Base-by-base conservation (phyloP, 2,113 vertebrate genomes). In the Cryptoleucopteryx plumbea region DNA sequence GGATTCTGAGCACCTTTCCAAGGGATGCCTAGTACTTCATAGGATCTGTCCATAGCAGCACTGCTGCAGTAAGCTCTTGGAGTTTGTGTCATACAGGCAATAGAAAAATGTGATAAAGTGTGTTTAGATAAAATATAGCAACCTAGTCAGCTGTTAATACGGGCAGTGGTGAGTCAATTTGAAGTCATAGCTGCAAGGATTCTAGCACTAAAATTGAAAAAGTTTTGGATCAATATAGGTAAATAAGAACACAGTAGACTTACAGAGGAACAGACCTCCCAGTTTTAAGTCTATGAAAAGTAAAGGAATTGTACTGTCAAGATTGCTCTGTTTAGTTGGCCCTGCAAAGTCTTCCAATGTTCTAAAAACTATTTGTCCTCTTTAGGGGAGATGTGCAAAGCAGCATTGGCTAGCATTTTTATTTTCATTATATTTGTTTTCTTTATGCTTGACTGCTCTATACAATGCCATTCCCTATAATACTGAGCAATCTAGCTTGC, bases 401-500 rank as follows among this genome's bases (percentile, higher is more conserved):
- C 68, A 92, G 21, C 68, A 48, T 11, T 83, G 71, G 52, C 86
- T 86, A 63, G 48, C 56, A 58, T 91, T 91, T 97, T 97, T 86
- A 43, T 94, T 97, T 95, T 94, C 75, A 90, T 92, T 91, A 73
- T 92, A 97, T 95, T 91, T 97, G 86, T 97, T 97, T 95, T 92
- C 88, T 88, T 97, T 97, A 95, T 93, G 96, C 90, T 96, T 90
- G 66, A 79, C 40, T 92, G 85, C 61, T 53, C 45, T 90, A 55
- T 78, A 62, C 72, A 90, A 63, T 96, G 45, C 70, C 84, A 34
- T 96, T 97, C 87, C 65, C 82, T 96, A 70, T 93, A 97, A 97
- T 97, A 82, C 78, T 77, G 65, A 92, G 67, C 96, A 97, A 97
- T 97, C 85, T 93, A 97, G 71, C 65, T 94, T 88, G 87, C 94